Evolutionary conservation across 1,140 invertebrate genomes (phyloP), one percentile per base, ranked within the genome.

Genomic region (Drosophila biarmipes): DNA sequence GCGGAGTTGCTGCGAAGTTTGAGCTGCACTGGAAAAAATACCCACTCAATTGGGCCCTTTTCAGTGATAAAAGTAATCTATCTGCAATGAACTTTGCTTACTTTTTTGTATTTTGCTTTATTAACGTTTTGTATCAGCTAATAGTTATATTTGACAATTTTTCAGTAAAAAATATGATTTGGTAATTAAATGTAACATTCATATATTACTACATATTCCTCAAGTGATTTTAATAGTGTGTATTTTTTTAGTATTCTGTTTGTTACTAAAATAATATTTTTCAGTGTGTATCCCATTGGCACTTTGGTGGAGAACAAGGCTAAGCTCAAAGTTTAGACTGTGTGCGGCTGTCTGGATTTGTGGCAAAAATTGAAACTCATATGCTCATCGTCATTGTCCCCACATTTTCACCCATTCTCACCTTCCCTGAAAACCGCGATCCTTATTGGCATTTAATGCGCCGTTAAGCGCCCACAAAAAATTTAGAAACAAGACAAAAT

Each of bases 311-410:
- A 57, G 29, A 62, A 31, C 10, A 62, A 21, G 52, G 31, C 27
- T 6, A 42, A 45, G 59, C 11, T 15, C 24, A 58, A 15, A 59
- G 34, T 68, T 68, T 69, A 49, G 69, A 17, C 57, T 62, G 54
- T 63, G 59, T 53, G 49, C 43, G 40, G 43, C 59, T 66, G 46
- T 55, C 55, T 67, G 78, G 78, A 81, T 86, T 86, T 80, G 73
- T 86, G 67, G 82, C 82, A 64, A 78, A 86, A 86, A 86, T 86
- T 86, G 73, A 80, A 81, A 86, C 86, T 86, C 81, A 86, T 86
- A 86, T 86, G 81, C 81, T 77, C 54, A 67, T 57, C 52, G 54
- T 63, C 51, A 73, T 43, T 31, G 45, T 67, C 56, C 43, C 59
- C 38, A 11, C 46, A 31, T 49, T 49, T 46, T 10, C 15, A 42